Percentiles rank a stretch among this genome's conserved stretches.
These are phyloP conservation scores for Leptinotarsa undecemlineata DNA, from an alignment of 1,140 invertebrate genomes.

Conservation along the genomic window DNA sequence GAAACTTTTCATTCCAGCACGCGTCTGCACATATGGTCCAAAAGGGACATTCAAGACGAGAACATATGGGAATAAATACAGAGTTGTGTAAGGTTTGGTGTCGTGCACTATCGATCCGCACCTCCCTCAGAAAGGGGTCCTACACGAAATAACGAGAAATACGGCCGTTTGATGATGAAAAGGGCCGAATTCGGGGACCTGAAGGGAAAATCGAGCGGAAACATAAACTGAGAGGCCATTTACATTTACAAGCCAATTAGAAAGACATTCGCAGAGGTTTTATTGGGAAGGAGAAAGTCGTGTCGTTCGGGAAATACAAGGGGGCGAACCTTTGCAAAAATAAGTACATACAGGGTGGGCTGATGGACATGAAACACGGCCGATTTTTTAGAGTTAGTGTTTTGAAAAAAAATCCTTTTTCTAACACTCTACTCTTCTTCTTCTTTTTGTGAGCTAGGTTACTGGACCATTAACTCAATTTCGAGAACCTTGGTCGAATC, in stretches of 20 bases:
- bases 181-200: background rate
- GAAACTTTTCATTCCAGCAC: background rate
- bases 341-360: too few relatives aligned
- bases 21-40: background rate
- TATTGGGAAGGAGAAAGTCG: background rate
- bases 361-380: too few relatives aligned
- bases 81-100: slow-evolving; percentile 1
- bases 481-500: too few relatives aligned
- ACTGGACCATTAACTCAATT: too few relatives aligned
- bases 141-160: slow-evolving; percentile 1
- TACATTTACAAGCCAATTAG: background rate
- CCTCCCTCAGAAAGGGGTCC: background rate
- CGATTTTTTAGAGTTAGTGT: too few relatives aligned
- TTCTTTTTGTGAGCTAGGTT: too few relatives aligned
- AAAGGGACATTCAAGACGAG: background rate
- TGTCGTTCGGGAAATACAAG: background rate
- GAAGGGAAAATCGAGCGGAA: slow-evolving; percentile 2
- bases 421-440: too few relatives aligned
- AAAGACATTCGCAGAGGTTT: background rate
- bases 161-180: background rate
- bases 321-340: too few relatives aligned
- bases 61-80: slow-evolving; percentile 8
- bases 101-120: slow-evolving; percentile 1
- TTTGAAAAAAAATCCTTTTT: too few relatives aligned
- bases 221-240: background rate